Evolutionary conservation across 2,113 vertebrate species (phyloP), one percentile per base, ranked within the genome.

Genomic region (Brachyhypopomus occidentalis): DNA sequence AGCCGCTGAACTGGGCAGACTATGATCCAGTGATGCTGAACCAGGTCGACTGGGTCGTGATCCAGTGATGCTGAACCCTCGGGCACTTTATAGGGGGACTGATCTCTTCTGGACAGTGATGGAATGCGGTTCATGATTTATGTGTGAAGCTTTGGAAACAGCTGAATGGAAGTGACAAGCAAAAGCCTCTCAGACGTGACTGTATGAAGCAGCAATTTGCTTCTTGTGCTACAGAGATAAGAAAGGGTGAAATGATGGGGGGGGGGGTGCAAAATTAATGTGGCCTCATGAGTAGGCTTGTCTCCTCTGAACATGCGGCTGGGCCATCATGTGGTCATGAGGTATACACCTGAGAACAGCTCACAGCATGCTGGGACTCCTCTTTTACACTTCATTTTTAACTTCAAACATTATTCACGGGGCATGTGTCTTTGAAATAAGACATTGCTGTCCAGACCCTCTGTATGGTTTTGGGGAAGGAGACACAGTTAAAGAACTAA

Each of bases 171-270:
- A 27, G 11, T 48, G 27, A 11, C 63, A 38, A 56, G 59, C n/a
- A 36, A 48, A 17, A 19, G 19, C 3, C 17, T 2, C 2, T 58
- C 62, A 80, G 60, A 86, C 45, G 81, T 79, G 75, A 72, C 60
- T 84, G 87, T 14, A 88, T 90, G 91, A 89, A 73, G 69, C 3
- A 83, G 79, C 81, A 62, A 59, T 88, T 89, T 88, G 85, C 88
- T 87, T 88, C 83, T 78, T 69, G 63, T 20, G 36, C 64, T n/a
- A 82, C 77, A 36, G 36, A 67, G 79, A 89, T 75, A 76, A 62
- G 72, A 60, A 23, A 69, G 72, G 81, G 89, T 87, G 76, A 86
- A 64, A 70, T 52, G 14, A 17, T 34, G 23, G 22, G 60, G 67
- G 19, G 6, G 30, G 30, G 30, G 67, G 19, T 6, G n/a, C 34